A percentile compares a stretch with the other conserved stretches of the same genome.
Conservation (phyloP, 2,888 invertebrate genomes). For the Dorcus parallelipipedus region DNA sequence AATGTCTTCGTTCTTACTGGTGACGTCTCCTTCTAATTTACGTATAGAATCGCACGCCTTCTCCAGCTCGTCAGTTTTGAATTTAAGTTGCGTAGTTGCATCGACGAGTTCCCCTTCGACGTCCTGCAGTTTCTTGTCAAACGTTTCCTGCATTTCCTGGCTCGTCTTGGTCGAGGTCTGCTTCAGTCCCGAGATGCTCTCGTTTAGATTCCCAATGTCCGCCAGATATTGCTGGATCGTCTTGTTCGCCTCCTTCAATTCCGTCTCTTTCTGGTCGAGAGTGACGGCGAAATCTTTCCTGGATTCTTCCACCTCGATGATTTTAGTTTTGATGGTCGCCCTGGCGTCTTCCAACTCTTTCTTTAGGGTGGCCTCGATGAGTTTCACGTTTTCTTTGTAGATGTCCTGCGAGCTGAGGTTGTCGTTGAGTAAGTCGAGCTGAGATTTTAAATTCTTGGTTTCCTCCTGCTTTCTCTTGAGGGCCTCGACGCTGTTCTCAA, state of each 20-base stretch:
- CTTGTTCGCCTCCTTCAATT: constrained; percentile 36
- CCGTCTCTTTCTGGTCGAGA: constrained; percentile 32
- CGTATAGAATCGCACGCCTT: constrained; percentile 18
- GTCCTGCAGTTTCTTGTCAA: constrained; percentile 20
- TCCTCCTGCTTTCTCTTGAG: constrained; percentile 39
- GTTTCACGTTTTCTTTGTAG: constrained; percentile 40
- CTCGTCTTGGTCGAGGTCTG: constrained; percentile 19
- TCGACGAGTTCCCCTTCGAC: constrained; percentile 25
- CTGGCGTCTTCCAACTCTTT: constrained; percentile 43
- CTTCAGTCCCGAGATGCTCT: constrained; percentile 29
- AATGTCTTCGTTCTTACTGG: constrained; percentile 27
- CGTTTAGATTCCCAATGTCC: constrained; percentile 29
- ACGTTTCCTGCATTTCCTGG: constrained; percentile 25
- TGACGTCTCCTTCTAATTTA: constrained; percentile 31
- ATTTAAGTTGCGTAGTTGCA: too few relatives aligned
- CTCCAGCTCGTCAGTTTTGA: constrained; percentile 29
- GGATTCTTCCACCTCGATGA: constrained; percentile 40
- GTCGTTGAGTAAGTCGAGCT: constrained; percentile 40
- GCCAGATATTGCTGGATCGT: constrained; percentile 22
- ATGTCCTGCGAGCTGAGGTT: constrained; percentile 38
- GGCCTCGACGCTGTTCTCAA: constrained; percentile 52
- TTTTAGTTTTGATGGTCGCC: constrained; percentile 41
- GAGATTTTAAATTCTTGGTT: constrained; percentile 40
- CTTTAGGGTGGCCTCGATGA: constrained; percentile 36
- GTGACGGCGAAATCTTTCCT: constrained; percentile 39